phyloP scores from a whole-genome alignment of 2,113 vertebrate species.

The Donacobius atricapilla region DNA sequence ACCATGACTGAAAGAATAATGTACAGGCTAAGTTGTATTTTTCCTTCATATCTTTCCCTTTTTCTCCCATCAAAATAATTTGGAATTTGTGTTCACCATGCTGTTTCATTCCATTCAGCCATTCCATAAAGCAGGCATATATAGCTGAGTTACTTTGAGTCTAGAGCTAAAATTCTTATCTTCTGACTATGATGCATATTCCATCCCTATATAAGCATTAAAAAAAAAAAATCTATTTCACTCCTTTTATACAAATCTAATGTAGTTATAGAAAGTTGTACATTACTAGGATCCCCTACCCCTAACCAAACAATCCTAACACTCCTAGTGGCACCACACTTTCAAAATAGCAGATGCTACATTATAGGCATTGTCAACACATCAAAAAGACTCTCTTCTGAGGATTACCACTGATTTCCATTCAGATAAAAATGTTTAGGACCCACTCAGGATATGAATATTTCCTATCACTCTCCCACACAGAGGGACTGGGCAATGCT shows the following conservation, averaged over 20 bases:
- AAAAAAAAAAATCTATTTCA: not conserved
- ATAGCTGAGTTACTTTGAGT: not conserved
- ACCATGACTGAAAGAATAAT: not conserved
- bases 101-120: not conserved
- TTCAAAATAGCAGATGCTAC: not conserved
- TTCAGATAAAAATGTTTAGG: not conserved
- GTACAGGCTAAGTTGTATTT: not conserved
- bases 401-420: not conserved
- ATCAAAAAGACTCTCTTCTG: not conserved
- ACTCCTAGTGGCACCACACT: not conserved
- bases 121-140: not conserved
- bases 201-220: not conserved
- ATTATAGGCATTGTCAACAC: accelerated
- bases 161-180: not conserved
- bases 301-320: not conserved
- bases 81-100: not conserved
- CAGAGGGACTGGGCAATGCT: not conserved
- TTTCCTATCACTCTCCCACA: not conserved
- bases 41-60: not conserved
- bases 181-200: not conserved
- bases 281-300: not conserved
- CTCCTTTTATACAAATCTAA: not conserved
- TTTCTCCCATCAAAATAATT: not conserved
- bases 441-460: accelerated
- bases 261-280: not conserved